Conservation (phyloP, 2,888 invertebrate species). For the Trichacis sp. region DNA sequence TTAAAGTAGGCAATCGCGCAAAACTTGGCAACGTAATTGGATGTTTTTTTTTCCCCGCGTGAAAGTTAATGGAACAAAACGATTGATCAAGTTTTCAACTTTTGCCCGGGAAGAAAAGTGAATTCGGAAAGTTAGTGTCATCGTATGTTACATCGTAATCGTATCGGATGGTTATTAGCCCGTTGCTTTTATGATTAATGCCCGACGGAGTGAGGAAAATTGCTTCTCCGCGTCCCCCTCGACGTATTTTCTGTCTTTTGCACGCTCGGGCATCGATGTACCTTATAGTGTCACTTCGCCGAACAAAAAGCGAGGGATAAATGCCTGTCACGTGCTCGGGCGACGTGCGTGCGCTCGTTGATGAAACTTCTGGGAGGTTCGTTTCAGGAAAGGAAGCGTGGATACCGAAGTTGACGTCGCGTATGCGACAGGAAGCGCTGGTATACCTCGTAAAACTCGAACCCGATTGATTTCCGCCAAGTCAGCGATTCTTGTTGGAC, state of each 20-base stretch:
- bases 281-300: slow-evolving; percentile 18
- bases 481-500: slow-evolving; percentile 2
- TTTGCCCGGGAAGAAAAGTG: slow-evolving; percentile 25
- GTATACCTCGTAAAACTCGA: slow-evolving; percentile 35
- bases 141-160: slow-evolving; percentile 31
- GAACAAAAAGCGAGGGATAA: slow-evolving; percentile 53
- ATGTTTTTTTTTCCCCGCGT: not conserved
- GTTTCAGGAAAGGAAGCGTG: slow-evolving; percentile 37
- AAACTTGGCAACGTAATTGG: not conserved
- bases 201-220: not conserved
- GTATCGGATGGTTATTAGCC: slow-evolving; percentile 42
- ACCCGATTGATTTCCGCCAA: slow-evolving; percentile 10
- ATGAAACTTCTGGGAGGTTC: slow-evolving; percentile 56
- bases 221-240: not conserved
- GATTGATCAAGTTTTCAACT: slow-evolving; percentile 23
- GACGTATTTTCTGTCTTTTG: slow-evolving; percentile 25
- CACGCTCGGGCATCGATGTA: slow-evolving; percentile 28
- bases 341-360: slow-evolving; percentile 59
- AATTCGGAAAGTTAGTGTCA: slow-evolving; percentile 32
- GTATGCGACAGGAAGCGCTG: slow-evolving; percentile 54
- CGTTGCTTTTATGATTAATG: slow-evolving; percentile 42
- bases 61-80: not conserved
- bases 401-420: slow-evolving; percentile 35
- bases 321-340: slow-evolving; percentile 65
- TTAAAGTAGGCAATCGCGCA: too few relatives aligned